These are phyloP conservation scores for Eupithecia subfuscata DNA, from an alignment of 2,888 invertebrate genomes.

Conservation along the genomic window DNA sequence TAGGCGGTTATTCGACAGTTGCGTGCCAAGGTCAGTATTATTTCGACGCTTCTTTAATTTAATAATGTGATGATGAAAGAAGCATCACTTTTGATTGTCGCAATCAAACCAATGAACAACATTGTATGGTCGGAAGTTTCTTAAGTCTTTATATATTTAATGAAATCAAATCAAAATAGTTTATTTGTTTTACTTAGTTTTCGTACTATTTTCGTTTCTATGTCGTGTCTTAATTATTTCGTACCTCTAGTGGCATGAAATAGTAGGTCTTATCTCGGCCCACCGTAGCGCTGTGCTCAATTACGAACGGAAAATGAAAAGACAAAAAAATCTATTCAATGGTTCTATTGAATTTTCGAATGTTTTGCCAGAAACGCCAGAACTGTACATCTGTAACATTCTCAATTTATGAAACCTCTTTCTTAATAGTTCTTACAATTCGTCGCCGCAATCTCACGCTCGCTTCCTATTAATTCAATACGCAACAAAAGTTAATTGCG, in stretches of 20 bases:
- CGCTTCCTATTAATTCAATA: conserved; percentile 37
- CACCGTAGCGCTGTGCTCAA: background rate
- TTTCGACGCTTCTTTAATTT: conserved; percentile 23
- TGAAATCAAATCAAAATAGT: too few species aligned
- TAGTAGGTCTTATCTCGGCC: background rate
- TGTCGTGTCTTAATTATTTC: background rate
- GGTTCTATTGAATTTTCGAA: too few species aligned
- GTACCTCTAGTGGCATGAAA: background rate
- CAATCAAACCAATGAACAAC: background rate
- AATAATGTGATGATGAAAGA: conserved; percentile 8
- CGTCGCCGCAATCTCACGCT: conserved; percentile 19
- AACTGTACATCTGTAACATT: background rate
- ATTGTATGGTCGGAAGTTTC: background rate
- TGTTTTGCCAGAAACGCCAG: background rate
- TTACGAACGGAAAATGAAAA: background rate
- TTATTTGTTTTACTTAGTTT: too few species aligned
- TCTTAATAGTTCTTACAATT: background rate
- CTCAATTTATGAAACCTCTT: background rate
- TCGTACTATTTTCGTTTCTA: too few species aligned
- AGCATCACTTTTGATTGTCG: background rate
- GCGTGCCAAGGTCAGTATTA: conserved; percentile 29
- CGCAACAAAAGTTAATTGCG: conserved; percentile 41
- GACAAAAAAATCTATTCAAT: background rate
- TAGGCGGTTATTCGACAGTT: conserved; percentile 26
- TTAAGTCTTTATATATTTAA: background rate